Evolutionary conservation across 2,888 invertebrate genomes (phyloP).

Genomic region (Cataglyphis altisquamis): DNA sequence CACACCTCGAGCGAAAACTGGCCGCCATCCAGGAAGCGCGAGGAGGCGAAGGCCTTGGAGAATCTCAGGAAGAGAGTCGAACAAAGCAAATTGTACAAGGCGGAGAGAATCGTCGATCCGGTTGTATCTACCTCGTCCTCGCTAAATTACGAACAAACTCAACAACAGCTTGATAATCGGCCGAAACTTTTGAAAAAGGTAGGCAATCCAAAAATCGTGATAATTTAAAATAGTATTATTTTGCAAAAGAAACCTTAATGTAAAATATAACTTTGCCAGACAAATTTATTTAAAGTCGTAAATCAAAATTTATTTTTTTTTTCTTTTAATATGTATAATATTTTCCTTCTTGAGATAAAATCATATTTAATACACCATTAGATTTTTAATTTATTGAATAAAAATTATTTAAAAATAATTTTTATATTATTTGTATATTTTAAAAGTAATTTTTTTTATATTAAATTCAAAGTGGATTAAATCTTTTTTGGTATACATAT

Average conservation of each 20-base stretch:
- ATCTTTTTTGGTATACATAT: not conserved
- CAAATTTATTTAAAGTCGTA: not conserved
- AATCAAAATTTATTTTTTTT: not conserved
- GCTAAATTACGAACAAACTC: slow-evolving; percentile 76
- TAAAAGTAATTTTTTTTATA: not conserved
- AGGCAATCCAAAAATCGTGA: slow-evolving; percentile 42
- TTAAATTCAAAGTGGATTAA: not conserved
- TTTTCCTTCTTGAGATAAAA: not conserved
- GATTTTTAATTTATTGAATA: too few relatives aligned
- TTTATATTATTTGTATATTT: too few relatives aligned
- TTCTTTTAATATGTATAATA: not conserved
- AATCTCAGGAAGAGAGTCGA: slow-evolving; percentile 91
- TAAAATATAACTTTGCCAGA: not conserved
- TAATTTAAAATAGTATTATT: not conserved
- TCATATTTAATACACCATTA: not conserved
- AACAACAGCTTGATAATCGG: slow-evolving; percentile 89
- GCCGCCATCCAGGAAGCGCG: slow-evolving; percentile 89
- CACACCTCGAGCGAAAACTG: slow-evolving; percentile 86
- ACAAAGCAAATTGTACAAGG: slow-evolving; percentile 87
- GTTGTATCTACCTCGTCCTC: slow-evolving; percentile 80
- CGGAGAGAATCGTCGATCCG: slow-evolving; percentile 86
- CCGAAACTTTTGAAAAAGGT: slow-evolving; percentile 89
- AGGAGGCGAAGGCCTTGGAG: slow-evolving; percentile 91
- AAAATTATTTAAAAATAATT: too few relatives aligned
- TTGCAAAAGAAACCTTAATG: not conserved